A percentile compares a stretch with the other conserved stretches of the same genome.
Conservation (phyloP, 2,888 invertebrate species). For the Salpingus planirostris region DNA sequence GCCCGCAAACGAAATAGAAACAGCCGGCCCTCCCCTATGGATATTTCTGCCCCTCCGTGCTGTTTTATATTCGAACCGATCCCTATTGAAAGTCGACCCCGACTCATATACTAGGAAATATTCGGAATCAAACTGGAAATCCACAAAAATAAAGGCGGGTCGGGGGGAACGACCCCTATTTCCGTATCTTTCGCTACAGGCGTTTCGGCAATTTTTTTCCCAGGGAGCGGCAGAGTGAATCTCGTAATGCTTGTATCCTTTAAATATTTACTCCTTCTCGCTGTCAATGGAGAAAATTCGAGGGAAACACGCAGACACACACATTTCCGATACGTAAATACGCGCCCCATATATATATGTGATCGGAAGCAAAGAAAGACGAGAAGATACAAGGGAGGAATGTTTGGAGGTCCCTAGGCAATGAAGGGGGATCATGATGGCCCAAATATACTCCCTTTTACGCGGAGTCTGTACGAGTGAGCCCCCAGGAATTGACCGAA, state of each 20-base stretch:
- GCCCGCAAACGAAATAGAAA: too few species aligned
- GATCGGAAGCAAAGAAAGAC: background rate
- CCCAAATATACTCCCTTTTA: slow-evolving; percentile 12
- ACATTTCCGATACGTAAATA: background rate
- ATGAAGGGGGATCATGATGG: slow-evolving; percentile 11
- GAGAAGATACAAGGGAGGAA: slow-evolving; percentile 10
- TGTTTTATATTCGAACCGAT: slow-evolving; percentile 24
- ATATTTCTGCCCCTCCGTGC: slow-evolving; percentile 17
- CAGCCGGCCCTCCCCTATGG: too few species aligned
- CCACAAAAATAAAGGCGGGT: background rate
- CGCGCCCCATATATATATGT: background rate
- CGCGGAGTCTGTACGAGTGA: too few species aligned
- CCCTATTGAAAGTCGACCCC: slow-evolving; percentile 22
- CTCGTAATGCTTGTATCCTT: too few species aligned
- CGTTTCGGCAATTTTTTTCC: too few species aligned
- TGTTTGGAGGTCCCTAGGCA: slow-evolving; percentile 11
- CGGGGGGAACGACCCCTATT: background rate
- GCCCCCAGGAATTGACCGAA: too few species aligned
- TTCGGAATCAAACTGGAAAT: background rate
- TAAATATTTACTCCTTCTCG: too few species aligned
- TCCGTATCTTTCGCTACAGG: too few species aligned
- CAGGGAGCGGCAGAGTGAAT: too few species aligned
- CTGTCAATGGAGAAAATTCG: too few species aligned
- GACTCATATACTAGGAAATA: slow-evolving; percentile 17
- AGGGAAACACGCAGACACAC: too few species aligned